These are phyloP conservation scores for Pavo muticus DNA, from an alignment of 2,113 vertebrate species.

Conservation along the genomic window DNA sequence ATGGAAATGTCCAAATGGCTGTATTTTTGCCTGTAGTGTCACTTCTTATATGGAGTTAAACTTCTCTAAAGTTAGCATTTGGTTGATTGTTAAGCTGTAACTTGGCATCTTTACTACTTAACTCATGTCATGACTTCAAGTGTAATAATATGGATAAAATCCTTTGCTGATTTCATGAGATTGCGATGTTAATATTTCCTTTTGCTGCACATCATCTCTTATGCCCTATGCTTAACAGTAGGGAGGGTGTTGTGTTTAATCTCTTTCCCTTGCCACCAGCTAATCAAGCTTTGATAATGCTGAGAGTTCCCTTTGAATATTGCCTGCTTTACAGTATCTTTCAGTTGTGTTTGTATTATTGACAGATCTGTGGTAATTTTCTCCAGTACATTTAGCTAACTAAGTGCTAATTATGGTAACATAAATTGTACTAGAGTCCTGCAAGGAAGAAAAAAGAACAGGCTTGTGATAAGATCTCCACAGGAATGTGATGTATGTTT, in stretches of 20 bases:
- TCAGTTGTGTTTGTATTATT: not conserved
- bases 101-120: not conserved
- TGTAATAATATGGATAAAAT: not conserved
- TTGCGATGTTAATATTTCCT: not conserved
- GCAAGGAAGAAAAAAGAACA: not conserved
- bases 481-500: slow-evolving; percentile 23
- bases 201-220: not conserved
- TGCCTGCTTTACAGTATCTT: not conserved
- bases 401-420: not conserved
- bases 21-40: not conserved
- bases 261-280: not conserved
- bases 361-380: not conserved
- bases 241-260: not conserved
- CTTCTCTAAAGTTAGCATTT: not conserved
- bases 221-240: not conserved
- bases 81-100: not conserved
- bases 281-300: not conserved
- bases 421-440: not conserved
- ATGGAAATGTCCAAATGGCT: not conserved
- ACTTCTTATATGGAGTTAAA: not conserved
- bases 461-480: not conserved
- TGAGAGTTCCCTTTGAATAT: not conserved
- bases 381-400: not conserved
- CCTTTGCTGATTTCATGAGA: not conserved
- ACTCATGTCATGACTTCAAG: not conserved